A percentile compares a stretch with the other conserved stretches of the same genome.
These are phyloP conservation scores for Acronicta leporina DNA, from an alignment of 2,888 invertebrate genomes.

Conservation along the genomic window DNA sequence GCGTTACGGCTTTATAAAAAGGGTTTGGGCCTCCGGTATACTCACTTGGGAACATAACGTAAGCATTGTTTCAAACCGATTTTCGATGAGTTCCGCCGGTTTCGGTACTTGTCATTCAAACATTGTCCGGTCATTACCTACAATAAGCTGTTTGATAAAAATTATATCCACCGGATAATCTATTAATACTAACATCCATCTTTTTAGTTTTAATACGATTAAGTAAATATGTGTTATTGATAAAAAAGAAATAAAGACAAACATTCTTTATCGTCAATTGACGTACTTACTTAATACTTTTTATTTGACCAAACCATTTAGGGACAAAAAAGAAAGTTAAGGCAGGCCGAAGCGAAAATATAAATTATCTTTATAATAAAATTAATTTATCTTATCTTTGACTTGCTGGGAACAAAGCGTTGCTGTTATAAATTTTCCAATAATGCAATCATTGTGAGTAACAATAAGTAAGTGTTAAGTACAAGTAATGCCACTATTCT, in stretches of 20 bases:
- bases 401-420: too few relatives aligned
- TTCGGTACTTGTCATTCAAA: background rate
- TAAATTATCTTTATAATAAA: background rate
- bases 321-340: too few relatives aligned
- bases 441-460: background rate
- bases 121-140: slow-evolving; percentile 17
- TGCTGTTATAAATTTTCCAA: slow-evolving; percentile 7
- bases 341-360: too few relatives aligned
- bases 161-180: slow-evolving; percentile 19
- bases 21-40: too few relatives aligned
- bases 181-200: slow-evolving; percentile 14
- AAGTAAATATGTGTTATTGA: slow-evolving; percentile 28
- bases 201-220: slow-evolving; percentile 20
- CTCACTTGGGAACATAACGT: too few relatives aligned
- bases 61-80: too few relatives aligned
- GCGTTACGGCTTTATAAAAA: too few relatives aligned
- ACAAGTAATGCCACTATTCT: too few relatives aligned
- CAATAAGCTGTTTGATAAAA: background rate
- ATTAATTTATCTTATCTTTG: too few relatives aligned
- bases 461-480: too few relatives aligned
- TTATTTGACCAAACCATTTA: too few relatives aligned
- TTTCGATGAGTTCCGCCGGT: too few relatives aligned
- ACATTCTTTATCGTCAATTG: slow-evolving; percentile 1
- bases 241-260: slow-evolving; percentile 13
- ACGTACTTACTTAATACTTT: background rate